Evolutionary conservation across 2,888 invertebrate genomes (phyloP).

Genomic region (Amiota minor): DNA sequence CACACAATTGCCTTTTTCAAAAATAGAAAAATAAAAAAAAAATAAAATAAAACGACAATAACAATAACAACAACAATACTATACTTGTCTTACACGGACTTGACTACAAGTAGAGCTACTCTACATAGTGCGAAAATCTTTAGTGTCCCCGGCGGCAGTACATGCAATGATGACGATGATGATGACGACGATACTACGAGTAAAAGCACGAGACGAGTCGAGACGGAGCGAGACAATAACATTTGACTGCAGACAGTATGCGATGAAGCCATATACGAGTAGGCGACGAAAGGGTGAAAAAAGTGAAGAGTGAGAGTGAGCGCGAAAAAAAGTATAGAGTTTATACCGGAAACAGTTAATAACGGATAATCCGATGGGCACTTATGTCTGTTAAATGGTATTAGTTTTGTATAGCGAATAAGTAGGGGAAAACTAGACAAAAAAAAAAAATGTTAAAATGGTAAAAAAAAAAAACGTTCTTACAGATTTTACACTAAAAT

Average conservation of each 20-base stretch:
- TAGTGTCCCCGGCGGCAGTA: constrained; percentile 36
- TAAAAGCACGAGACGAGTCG: constrained; percentile 21
- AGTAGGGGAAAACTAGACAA: not conserved
- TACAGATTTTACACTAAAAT: not conserved
- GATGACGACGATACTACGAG: no score
- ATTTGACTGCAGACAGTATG: constrained; percentile 30
- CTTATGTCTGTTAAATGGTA: constrained; percentile 43
- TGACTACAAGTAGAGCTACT: not conserved
- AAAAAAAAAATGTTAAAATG: not conserved
- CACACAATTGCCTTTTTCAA: constrained; percentile 23
- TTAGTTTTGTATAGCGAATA: constrained; percentile 21
- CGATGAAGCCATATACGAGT: constrained; percentile 13
- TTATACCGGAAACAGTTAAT: constrained; percentile 62
- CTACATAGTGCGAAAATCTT: constrained; percentile 36
- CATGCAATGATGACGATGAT: no score
- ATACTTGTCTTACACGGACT: constrained; percentile 7
- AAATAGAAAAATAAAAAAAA: constrained; percentile 12
- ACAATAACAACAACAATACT: no score
- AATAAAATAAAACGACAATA: not conserved
- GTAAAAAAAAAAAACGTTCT: not conserved
- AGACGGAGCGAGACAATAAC: constrained; percentile 16
- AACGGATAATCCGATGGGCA: constrained; percentile 56
- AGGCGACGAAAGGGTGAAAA: constrained; percentile 16
- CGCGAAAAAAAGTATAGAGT: constrained; percentile 33
- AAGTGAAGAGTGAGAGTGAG: constrained; percentile 13